phyloP scores from a whole-genome alignment of 2,113 vertebrate species.

The Paramisgurnus dabryanus region DNA sequence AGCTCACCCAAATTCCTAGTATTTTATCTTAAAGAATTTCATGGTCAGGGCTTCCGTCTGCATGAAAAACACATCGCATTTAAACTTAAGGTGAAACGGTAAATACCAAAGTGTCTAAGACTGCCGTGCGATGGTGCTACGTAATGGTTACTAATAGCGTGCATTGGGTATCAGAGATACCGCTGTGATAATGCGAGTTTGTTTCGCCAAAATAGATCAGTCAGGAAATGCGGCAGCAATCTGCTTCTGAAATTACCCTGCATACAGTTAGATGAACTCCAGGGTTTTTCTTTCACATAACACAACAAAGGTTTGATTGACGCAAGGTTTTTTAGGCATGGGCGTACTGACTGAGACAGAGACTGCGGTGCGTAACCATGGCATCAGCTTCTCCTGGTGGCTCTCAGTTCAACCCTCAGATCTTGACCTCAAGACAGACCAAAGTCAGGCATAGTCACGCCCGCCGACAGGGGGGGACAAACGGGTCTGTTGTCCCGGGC shows the following conservation, averaged over 20 bases:
- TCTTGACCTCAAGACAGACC: not conserved
- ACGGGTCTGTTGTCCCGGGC: too few species aligned
- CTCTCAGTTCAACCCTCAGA: not conserved
- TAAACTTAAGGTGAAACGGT: slow-evolving; percentile 38
- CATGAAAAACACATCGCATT: slow-evolving; percentile 46
- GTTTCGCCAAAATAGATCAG: not conserved
- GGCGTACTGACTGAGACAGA: not conserved
- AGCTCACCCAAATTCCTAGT: slow-evolving; percentile 37
- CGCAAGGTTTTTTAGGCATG: not conserved
- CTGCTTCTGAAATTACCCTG: not conserved
- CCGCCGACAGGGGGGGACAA: too few species aligned
- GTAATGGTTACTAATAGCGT: slow-evolving; percentile 33
- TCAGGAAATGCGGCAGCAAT: slow-evolving; percentile 7
- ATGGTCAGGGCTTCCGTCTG: slow-evolving; percentile 36
- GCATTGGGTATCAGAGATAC: not conserved
- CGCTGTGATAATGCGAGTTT: slow-evolving; percentile 11
- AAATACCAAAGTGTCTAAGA: slow-evolving; percentile 7
- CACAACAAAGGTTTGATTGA: slow-evolving; percentile 19
- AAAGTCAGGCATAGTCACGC: slow-evolving; percentile 11
- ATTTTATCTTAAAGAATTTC: slow-evolving; percentile 54
- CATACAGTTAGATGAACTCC: not conserved
- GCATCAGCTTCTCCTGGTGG: not conserved
- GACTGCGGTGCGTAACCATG: not conserved
- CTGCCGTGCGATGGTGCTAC: not conserved
- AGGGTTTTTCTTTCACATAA: slow-evolving; percentile 15